These are phyloP conservation scores for Netelia virgata DNA, from an alignment of 2,888 invertebrate species.

Conservation along the genomic window DNA sequence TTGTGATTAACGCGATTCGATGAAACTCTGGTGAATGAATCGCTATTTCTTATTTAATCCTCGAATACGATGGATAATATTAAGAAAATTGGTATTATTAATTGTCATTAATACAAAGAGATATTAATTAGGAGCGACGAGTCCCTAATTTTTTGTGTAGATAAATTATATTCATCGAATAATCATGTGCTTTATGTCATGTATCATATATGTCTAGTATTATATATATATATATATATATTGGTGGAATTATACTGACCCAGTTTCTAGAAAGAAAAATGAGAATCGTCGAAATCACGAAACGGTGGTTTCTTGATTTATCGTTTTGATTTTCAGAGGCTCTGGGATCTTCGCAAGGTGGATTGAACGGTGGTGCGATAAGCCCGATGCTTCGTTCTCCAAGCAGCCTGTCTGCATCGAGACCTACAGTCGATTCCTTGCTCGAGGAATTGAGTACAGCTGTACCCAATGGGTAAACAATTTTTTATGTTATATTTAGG, in stretches of 20 bases:
- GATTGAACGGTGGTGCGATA: slow-evolving; percentile 76
- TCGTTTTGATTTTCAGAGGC: slow-evolving; percentile 75
- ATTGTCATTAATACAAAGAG: background rate
- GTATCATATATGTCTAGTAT: background rate
- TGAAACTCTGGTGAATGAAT: slow-evolving; percentile 2
- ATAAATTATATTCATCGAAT: background rate
- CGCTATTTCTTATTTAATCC: background rate
- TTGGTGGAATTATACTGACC: background rate
- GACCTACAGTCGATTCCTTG: slow-evolving; percentile 95
- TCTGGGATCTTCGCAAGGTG: slow-evolving; percentile 74
- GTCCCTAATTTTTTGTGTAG: background rate
- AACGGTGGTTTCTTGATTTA: background rate
- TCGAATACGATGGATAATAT: background rate
- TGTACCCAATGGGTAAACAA: slow-evolving; percentile 91
- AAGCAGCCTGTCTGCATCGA: slow-evolving; percentile 82
- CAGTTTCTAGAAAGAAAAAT: background rate
- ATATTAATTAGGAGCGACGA: too few species aligned
- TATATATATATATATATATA: background rate
- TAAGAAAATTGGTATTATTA: background rate
- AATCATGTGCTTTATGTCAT: background rate
- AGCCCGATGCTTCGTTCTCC: slow-evolving; percentile 82
- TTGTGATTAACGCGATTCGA: slow-evolving; percentile 22
- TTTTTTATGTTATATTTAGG: too few species aligned
- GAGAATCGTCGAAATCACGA: background rate
- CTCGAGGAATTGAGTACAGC: slow-evolving; percentile 94